Evolutionary conservation across 2,113 vertebrate species (phyloP).

Genomic region (Plecotus auritus): DNA sequence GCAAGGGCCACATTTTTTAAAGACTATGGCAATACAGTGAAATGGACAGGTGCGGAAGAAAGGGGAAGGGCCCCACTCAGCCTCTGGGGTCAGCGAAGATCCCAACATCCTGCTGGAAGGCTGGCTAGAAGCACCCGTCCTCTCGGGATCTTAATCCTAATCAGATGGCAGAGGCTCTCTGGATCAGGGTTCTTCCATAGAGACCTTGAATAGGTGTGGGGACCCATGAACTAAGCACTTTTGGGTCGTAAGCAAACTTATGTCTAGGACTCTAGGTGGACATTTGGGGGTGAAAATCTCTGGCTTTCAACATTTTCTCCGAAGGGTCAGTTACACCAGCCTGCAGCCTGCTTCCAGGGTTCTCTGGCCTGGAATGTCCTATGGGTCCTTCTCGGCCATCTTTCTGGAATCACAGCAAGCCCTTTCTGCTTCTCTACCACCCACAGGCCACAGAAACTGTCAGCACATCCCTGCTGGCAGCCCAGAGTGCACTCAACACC

Average conservation of each 20-base stretch:
- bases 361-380: background rate
- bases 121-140: background rate
- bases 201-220: background rate
- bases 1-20: background rate
- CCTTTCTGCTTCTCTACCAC: background rate
- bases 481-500: background rate
- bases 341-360: background rate
- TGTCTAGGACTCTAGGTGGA: background rate
- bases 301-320: background rate
- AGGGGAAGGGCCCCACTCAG: background rate
- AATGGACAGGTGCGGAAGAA: background rate
- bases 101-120: background rate
- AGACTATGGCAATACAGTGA: background rate
- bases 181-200: background rate
- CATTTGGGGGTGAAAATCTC: background rate
- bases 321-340: background rate
- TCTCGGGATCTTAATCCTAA: too few relatives aligned
- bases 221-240: background rate
- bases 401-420: background rate
- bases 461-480: background rate
- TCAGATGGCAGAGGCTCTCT: background rate
- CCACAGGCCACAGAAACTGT: background rate
- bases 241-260: background rate
- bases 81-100: accelerated
- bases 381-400: background rate